Base-by-base conservation (phyloP, 2,888 invertebrate species). In the Tetranychus piercei region DNA sequence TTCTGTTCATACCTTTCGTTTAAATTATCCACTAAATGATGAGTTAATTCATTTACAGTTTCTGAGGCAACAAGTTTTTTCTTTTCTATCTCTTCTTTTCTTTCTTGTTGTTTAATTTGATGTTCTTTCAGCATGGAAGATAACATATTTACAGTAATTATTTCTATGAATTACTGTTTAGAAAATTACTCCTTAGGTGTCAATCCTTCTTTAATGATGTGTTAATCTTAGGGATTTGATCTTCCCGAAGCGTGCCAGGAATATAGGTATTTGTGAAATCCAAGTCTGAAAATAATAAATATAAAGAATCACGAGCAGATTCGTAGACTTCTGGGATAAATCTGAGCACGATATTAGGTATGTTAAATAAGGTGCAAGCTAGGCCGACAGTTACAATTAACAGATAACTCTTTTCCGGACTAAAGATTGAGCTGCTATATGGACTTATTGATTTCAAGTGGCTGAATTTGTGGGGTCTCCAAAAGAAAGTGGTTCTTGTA, bases 21-120 rank as follows among this genome's bases (percentile, higher is more conserved):
- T 34, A 99, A 85, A 82, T 97, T 95, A 83, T 97, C 96, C 0
- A 97, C 96, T 55, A 97, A 85, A 55, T 94, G 88, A 82, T 94
- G 92, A 0, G 96, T 95, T 77, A 99, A 85, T 80, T 91, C 90
- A 82, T 91, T 94, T 1, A 96, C 93, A 74, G 96, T 90, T 78
- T 88, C 88, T 76, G 96, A 88, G 23, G 96, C 95, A 83, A 95
- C 95, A 82, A 92, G 93, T 75, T 94, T 88, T 83, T 92, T 91
- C 80, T 88, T 88, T 85, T 97, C 73, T 66, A 76, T 73, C 66
- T 87, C 85, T 80, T 92, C 89, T 83, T 90, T 90, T 79, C 90
- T 88, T 1, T 87, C 86, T 45, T 87, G 84, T 83, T 92, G 91
- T 81, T 88, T 90, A 20, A 86, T 85, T 82, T 92, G 91, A 81